Percentiles rank a stretch among this genome's conserved stretches.
Evolutionary conservation across 2,113 vertebrate species (phyloP).

Genomic region (Hyaena hyaena): DNA sequence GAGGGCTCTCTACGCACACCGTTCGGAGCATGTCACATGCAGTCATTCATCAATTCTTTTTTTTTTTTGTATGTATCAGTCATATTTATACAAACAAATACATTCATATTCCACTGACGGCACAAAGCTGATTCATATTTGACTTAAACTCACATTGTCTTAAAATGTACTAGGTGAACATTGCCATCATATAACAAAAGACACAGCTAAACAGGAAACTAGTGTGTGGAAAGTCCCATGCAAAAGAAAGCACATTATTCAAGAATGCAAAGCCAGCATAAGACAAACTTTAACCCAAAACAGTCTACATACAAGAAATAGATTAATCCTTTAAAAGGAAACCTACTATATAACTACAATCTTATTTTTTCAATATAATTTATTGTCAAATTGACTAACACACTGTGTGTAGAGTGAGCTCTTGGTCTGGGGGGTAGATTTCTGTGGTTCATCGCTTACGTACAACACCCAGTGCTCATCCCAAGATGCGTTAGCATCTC

Average conservation of each 20-base stretch:
- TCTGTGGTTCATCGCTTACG: too few relatives aligned
- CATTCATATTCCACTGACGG: background rate
- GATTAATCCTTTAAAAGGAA: background rate
- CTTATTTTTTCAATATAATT: too few relatives aligned
- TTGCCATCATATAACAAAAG: background rate
- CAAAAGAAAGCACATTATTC: background rate
- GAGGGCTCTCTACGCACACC: fast-evolving
- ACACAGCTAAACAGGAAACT: background rate
- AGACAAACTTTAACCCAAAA: background rate
- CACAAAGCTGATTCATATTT: background rate
- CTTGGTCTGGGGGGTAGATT: too few relatives aligned
- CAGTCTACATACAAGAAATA: background rate
- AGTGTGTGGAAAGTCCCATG: background rate
- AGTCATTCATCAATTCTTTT: background rate
- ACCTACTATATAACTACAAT: background rate
- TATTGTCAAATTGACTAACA: too few relatives aligned
- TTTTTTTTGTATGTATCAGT: background rate
- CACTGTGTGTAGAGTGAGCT: too few relatives aligned
- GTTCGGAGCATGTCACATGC: background rate
- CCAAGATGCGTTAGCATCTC: background rate
- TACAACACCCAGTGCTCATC: too few relatives aligned
- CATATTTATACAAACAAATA: background rate
- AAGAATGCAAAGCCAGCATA: background rate
- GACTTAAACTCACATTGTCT: background rate
- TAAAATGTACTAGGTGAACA: background rate